A percentile compares a stretch with the other conserved stretches of the same genome.
These are phyloP conservation scores for Odobenus rosmarus DNA, from an alignment of 2,113 vertebrate species.

Conservation along the genomic window DNA sequence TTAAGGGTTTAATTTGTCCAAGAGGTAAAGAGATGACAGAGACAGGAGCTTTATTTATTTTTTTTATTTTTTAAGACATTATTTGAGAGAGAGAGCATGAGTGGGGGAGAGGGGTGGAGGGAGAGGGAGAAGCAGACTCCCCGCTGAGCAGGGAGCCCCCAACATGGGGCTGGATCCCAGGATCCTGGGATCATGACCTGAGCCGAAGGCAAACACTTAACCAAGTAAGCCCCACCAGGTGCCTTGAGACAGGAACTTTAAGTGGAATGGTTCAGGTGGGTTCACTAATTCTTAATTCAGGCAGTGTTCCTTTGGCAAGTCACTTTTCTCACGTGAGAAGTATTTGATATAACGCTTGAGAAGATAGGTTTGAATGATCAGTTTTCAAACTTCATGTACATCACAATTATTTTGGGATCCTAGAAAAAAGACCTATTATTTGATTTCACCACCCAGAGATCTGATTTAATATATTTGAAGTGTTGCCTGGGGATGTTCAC, in stretches of 20 bases:
- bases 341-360: neutral
- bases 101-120: no score
- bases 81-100: neutral
- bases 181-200: neutral
- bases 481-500: neutral
- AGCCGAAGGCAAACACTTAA: neutral
- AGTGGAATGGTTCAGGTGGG: neutral
- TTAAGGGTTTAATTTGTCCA: neutral
- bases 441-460: neutral
- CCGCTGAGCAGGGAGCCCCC: neutral
- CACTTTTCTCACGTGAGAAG: neutral
- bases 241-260: neutral
- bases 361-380: neutral
- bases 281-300: neutral
- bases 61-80: neutral
- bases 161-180: neutral
- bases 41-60: neutral
- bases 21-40: neutral
- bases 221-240: neutral
- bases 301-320: neutral
- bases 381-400: neutral
- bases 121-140: neutral
- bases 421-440: neutral
- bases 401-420: neutral
- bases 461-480: neutral